Base-by-base conservation (phyloP, 2,797 vertebrate genomes). In the Phalloptychus januarius region DNA sequence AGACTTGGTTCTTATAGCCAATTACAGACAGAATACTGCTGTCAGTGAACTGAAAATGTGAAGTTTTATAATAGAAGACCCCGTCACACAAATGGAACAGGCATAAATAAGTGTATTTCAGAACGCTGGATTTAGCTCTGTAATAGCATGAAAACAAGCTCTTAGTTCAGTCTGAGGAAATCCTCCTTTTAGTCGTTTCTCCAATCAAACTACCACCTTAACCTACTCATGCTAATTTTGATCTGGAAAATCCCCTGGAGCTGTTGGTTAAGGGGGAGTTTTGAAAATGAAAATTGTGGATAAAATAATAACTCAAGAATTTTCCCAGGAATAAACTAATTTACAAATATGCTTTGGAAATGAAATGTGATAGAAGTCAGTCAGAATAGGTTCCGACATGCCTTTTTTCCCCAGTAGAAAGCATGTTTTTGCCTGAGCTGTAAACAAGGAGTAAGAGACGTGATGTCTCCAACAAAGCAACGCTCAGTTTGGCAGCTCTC, bases 211-310 rank as follows among this genome's bases (percentile, higher is more conserved):
- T 63, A 56, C 84, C 81, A 79, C 81, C 88, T 86, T 90, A 88
- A 84, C 76, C 85, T 85, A 89, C 92, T 92, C 84, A 92, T 92
- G 93, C 86, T 90, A 88, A 92, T 93, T 89, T 85, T 78, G 83
- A 86, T 78, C 79, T 77, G 87, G 89, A 92, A 92, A 80, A 40
- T 79, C 86, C 90, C 89, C 86, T 45, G 77, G 74, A 86, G 87
- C 80, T 72, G 87, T 77, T 72, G 79, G 45, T 78, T 44, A 75
- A 76, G 78, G 80, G 79, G 86, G 81, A 5, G 58, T 91, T 86
- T 81, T 85, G 85, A 86, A 86, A 89, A 83, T 77, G 85, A 86
- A 85, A 82, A 81, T 65, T 78, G 71, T 75, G 42, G 73, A 83
- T 82, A 85, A 23, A 23, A 50, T 85, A 75, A 81, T 83, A 78